These are phyloP conservation scores for Anarsia innoxiella DNA, from an alignment of 2,888 invertebrate species.

Conservation along the genomic window DNA sequence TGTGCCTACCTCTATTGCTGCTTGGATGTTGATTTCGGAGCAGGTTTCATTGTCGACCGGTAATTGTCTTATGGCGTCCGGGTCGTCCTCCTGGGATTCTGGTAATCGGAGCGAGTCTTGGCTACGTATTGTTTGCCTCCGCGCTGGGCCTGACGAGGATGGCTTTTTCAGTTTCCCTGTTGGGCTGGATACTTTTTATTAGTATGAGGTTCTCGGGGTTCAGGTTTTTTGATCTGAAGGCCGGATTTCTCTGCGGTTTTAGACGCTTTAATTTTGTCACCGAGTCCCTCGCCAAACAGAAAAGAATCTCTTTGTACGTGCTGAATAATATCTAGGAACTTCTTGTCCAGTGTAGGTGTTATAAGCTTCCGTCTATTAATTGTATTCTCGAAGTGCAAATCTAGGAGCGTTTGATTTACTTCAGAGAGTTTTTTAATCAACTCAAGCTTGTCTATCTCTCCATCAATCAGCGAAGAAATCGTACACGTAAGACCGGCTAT, in stretches of 20 bases:
- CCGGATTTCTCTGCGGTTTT: constrained; percentile 9
- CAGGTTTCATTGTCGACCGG: neutral
- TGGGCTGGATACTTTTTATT: neutral
- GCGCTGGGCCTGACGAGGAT: neutral
- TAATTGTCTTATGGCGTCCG: neutral
- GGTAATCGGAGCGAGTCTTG: neutral
- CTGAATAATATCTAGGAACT: neutral
- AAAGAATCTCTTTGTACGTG: constrained; percentile 5
- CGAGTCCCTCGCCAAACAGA: constrained; percentile 5
- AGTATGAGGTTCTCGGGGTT: neutral
- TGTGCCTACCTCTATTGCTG: neutral
- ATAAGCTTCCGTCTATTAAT: constrained; percentile 5
- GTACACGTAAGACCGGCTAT: constrained; percentile 9
- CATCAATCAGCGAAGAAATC: constrained; percentile 8
- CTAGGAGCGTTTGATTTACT: neutral
- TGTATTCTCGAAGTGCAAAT: constrained; percentile 5
- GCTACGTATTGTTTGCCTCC: neutral
- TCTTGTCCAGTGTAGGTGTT: constrained; percentile 2
- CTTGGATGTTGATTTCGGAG: neutral
- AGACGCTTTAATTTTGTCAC: constrained; percentile 7
- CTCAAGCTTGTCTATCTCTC: constrained; percentile 8
- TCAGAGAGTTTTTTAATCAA: constrained; percentile 3
- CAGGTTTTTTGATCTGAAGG: constrained; percentile 1
- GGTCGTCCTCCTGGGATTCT: neutral
- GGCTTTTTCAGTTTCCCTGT: constrained; percentile 9